Base-by-base conservation (phyloP, 1,140 invertebrate genomes). In the Drosophila lacteicornis region DNA sequence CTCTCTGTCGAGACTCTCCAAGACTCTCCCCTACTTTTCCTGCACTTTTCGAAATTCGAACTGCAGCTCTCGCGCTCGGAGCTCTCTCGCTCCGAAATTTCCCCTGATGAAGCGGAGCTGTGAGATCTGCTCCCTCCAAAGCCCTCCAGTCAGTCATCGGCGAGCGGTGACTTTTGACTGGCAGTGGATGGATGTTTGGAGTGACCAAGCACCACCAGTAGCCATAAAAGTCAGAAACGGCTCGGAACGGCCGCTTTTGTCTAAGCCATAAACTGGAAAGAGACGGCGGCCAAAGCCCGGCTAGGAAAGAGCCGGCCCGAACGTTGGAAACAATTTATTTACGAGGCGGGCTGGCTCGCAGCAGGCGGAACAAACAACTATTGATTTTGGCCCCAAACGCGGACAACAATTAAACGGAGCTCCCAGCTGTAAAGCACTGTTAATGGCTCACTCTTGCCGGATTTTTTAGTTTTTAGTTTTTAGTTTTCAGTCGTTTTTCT, bases 401-500 rank as follows among this genome's bases (percentile, higher is more conserved):
- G 68, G 66, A 71, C 77, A 88, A 88, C 83, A 87, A 87, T 87
- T 87, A 87, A 87, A 71, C 50, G 57, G 78, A 67, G 80, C 83
- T 79, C 75, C 81, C 58, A 70, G 81, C 80, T 82, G 75, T 83
- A 77, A 85, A 85, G 67, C 67, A 68, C 61, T 80, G 84, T 88
- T 87, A 87, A 87, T 87, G 80, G 84, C 84, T 83, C 49, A 77
- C 76, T 84, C 74, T 69, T 33, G 50, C 17, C 36, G 58, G 17
- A 68, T 49, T 45, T 57, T 56, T 59, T 42, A 47, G 55, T 63
- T 40, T 51, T 59, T 67, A 30, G 19, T 22, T n/a, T 27, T 27
- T 5, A 27, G 38, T 8, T 15, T 33, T 12, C 43, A 30, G 27
- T 30, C 27, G 33, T n/a, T 43, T 38, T 38, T 40, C 15, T 17